These are phyloP conservation scores for Bubo blakistoni DNA, from an alignment of 2,113 vertebrate genomes.

Conservation along the genomic window DNA sequence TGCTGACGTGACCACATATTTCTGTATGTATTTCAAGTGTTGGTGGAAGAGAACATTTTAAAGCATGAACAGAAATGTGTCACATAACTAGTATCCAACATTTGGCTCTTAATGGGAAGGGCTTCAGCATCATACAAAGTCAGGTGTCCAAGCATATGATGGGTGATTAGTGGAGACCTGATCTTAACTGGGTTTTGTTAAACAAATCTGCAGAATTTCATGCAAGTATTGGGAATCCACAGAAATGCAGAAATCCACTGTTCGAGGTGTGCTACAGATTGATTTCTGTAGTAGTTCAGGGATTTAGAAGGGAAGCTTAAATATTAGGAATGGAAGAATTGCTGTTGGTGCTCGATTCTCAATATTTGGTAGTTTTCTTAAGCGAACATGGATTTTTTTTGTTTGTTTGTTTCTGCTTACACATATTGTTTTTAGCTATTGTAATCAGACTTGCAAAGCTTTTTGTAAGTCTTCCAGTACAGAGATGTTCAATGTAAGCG, in stretches of 20 bases:
- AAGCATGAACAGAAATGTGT: not conserved
- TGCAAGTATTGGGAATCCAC: not conserved
- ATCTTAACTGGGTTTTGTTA: not conserved
- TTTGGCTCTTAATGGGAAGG: not conserved
- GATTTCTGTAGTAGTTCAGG: not conserved
- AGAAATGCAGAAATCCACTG: not conserved
- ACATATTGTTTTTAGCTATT: not conserved
- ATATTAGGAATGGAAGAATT: not conserved
- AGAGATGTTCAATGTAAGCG: not conserved
- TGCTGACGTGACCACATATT: not conserved
- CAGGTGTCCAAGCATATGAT: not conserved
- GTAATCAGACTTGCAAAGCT: not conserved
- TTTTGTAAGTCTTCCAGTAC: not conserved
- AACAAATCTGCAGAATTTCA: not conserved
- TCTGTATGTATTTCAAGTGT: not conserved
- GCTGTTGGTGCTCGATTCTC: not conserved
- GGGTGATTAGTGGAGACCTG: not conserved
- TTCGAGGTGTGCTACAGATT: not conserved
- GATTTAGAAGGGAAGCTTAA: not conserved
- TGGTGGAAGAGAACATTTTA: not conserved
- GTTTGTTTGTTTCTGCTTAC: not conserved
- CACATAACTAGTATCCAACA: accelerated
- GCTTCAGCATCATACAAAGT: not conserved
- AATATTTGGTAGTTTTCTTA: not conserved
- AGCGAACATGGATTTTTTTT: not conserved